phyloP scores from a whole-genome alignment of 2,113 vertebrate species.

The Ia io region DNA sequence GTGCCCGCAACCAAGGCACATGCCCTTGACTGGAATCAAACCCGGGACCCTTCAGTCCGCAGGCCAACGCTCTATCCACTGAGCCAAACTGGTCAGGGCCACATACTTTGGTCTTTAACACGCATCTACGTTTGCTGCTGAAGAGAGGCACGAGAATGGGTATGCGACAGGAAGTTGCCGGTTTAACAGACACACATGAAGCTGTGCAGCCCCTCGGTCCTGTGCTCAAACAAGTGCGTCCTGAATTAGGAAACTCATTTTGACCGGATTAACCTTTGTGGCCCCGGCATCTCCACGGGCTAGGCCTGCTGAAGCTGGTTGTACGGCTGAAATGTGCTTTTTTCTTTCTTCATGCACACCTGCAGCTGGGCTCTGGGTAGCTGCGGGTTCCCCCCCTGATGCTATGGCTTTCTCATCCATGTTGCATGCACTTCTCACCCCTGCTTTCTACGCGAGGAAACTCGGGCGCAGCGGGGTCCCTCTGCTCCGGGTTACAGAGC shows the following conservation, averaged over 20 bases:
- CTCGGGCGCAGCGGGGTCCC: background rate
- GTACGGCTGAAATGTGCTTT: background rate
- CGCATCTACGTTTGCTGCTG: background rate
- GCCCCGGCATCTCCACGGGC: background rate
- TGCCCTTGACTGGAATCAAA: too few relatives aligned
- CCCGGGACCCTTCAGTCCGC: too few relatives aligned
- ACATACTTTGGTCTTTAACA: background rate
- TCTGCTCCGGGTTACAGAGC: background rate
- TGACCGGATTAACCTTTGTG: conserved; percentile 19
- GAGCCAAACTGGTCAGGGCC: too few relatives aligned
- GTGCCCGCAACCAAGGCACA: too few relatives aligned
- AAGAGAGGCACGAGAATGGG: background rate
- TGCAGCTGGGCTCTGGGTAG: background rate
- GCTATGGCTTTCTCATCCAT: background rate
- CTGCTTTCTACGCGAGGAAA: background rate
- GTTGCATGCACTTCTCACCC: background rate
- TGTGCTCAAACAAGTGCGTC: background rate
- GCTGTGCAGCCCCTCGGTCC: conserved; percentile 2
- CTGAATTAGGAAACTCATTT: conserved; percentile 49
- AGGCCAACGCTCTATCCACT: too few relatives aligned
- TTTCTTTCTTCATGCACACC: background rate
- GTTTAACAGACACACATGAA: conserved; percentile 46
- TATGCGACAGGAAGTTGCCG: background rate
- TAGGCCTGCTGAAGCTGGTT: background rate
- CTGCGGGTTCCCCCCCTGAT: too few relatives aligned